phyloP scores from a whole-genome alignment of 2,888 invertebrate genomes.

The Apantesis nais region DNA sequence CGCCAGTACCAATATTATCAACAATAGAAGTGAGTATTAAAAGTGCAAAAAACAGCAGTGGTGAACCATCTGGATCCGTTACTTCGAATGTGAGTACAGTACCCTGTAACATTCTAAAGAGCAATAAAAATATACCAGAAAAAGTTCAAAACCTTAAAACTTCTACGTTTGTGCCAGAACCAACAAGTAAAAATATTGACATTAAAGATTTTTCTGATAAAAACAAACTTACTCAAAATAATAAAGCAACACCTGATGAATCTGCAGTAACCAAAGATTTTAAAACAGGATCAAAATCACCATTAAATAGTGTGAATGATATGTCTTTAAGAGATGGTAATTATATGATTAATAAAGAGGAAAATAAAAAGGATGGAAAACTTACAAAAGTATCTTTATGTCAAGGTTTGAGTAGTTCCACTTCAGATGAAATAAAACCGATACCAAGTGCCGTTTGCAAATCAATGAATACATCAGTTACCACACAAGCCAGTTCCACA shows the following conservation, averaged over 20 bases:
- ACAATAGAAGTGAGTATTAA: constrained; percentile 69
- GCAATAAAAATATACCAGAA: constrained; percentile 26
- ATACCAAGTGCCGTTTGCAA: constrained; percentile 9
- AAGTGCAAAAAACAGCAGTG: constrained; percentile 43
- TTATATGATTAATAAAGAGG: constrained; percentile 9
- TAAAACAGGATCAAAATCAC: constrained; percentile 16
- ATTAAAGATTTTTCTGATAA: not conserved
- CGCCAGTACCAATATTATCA: constrained; percentile 73
- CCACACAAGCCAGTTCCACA: constrained; percentile 7
- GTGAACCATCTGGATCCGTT: constrained; percentile 40
- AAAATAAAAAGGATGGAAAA: constrained; percentile 12
- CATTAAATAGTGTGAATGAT: constrained; percentile 12
- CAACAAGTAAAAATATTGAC: constrained; percentile 18
- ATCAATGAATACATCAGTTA: not conserved
- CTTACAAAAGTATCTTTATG: not conserved
- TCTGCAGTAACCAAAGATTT: constrained; percentile 13
- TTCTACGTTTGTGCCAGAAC: constrained; percentile 2
- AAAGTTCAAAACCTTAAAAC: constrained; percentile 23
- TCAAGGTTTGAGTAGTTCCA: constrained; percentile 8
- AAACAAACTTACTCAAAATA: constrained; percentile 7
- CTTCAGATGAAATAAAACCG: constrained; percentile 15
- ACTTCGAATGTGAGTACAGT: constrained; percentile 42
- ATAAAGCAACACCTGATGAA: constrained; percentile 3
- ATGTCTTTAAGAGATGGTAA: constrained; percentile 11
- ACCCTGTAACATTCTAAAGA: constrained; percentile 28